Base-by-base conservation (phyloP, 2,113 vertebrate species). In the Myotis brandtii region DNA sequence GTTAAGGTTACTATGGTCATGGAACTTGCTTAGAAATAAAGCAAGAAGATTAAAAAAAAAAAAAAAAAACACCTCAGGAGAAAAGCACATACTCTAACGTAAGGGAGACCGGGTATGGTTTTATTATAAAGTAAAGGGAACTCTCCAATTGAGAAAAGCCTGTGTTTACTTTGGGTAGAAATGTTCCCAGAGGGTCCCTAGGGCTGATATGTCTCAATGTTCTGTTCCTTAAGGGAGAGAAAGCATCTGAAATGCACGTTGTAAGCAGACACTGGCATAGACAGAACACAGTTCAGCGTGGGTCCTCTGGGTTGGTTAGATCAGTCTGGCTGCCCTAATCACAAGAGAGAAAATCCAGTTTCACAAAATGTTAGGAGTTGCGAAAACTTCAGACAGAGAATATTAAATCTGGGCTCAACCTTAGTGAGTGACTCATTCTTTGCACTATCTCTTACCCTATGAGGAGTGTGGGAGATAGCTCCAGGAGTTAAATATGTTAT, bases 41-140 rank as follows among this genome's bases (percentile, higher is more conserved):
- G 40, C 13, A 56, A 59, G 56, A 23, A 69, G 30, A 80, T 46
- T 62, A 5, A 62, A n/a, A 70, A 88, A 46, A 66, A 34, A 59
- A n/a, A 75, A 79, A 6, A 46, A 10, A 46, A 46, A 52, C 69
- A 80, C 34, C 69, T 48, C 66, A 25, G 27, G 10, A 5, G 5
- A 34, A 79, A 83, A 81, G 40, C 46, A 86, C 37, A 52, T 75
- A 37, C 69, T 88, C 56, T 54, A 83, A 46, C 8, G 75, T 82
- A 66, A 80, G n/a, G 56, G 59, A 88, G 40, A 50, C 23, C 37
- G 34, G 64, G 7, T 79, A 11, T 56, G 34, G 20, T 66, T 69
- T 91, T 56, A 40, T 87, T 73, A 59, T 59, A 75, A 80, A 92
- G 52, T 70, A 79, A 27, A 34, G 84, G n/a, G n/a, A 46, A 87